These are phyloP conservation scores for Yponomeuta cagnagella DNA, from an alignment of 2,888 invertebrate genomes.

Conservation along the genomic window DNA sequence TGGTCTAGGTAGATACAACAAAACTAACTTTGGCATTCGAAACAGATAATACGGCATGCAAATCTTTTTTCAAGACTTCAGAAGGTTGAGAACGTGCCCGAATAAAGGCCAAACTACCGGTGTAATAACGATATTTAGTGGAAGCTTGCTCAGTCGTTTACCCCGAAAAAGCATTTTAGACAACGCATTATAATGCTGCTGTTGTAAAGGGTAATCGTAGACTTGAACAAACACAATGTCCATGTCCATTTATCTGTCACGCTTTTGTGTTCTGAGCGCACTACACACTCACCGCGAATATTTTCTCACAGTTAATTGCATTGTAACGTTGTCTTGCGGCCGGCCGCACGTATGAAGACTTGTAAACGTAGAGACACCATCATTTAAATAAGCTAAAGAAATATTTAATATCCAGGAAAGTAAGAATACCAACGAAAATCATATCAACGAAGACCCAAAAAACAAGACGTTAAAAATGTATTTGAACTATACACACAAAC, in stretches of 20 bases:
- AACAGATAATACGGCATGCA: constrained; percentile 14
- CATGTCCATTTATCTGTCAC: constrained; percentile 12
- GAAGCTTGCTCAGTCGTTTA: constrained; percentile 7
- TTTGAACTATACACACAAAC: constrained; percentile 6
- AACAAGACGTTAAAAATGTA: constrained; percentile 8
- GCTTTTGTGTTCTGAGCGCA: too few species aligned
- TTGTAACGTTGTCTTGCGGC: background rate
- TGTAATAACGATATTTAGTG: background rate
- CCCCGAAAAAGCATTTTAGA: background rate
- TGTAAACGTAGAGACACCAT: background rate
- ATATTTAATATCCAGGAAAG: too few species aligned
- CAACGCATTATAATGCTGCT: constrained; percentile 4
- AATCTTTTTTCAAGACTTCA: constrained; percentile 5
- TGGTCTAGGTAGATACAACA: background rate
- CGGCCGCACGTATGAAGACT: background rate
- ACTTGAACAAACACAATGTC: constrained; percentile 3
- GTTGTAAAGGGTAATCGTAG: background rate
- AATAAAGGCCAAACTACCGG: constrained; percentile 15
- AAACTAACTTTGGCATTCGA: background rate
- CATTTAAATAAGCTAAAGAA: background rate
- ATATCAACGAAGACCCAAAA: background rate
- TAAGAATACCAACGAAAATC: too few species aligned
- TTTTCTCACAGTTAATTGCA: constrained; percentile 16
- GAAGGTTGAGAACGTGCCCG: constrained; percentile 12
- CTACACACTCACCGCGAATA: background rate